Conservation (phyloP, 2,888 invertebrate genomes). For the Petrolisthes cinctipes region DNA sequence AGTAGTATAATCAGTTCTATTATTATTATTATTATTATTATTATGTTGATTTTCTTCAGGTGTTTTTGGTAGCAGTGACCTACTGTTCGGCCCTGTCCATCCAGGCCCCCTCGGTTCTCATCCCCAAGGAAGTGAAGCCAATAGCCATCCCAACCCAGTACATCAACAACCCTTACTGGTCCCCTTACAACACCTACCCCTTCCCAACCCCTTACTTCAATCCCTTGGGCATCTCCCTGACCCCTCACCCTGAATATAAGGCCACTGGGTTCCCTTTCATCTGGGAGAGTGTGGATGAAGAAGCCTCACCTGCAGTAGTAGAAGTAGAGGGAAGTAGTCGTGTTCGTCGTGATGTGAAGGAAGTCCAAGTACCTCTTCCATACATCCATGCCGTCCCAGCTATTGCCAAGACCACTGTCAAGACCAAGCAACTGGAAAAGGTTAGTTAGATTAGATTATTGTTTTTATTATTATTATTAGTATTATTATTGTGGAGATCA, state of each 20-base stretch:
- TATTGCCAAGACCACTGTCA: slow-evolving; percentile 22
- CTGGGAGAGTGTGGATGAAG: slow-evolving; percentile 9
- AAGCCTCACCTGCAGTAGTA: not conserved
- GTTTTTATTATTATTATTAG: no score
- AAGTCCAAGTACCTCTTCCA: slow-evolving; percentile 27
- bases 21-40: no score
- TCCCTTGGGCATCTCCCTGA: slow-evolving; percentile 26
- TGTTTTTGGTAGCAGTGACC: slow-evolving; percentile 43
- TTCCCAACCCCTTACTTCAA: slow-evolving; percentile 6
- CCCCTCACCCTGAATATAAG: not conserved
- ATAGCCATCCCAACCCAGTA: slow-evolving; percentile 26
- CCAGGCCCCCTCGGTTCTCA: slow-evolving; percentile 25
- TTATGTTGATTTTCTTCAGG: no score
- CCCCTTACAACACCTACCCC: not conserved
- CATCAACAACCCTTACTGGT: not conserved
- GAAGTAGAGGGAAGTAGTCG: slow-evolving; percentile 23
- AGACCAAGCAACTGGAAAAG: slow-evolving; percentile 45
- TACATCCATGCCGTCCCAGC: slow-evolving; percentile 49
- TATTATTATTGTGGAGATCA: no score
- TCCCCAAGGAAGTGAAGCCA: slow-evolving; percentile 20
- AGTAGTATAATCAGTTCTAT: no score
- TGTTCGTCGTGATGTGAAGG: slow-evolving; percentile 29
- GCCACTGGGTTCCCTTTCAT: slow-evolving; percentile 41
- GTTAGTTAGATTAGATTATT: no score
- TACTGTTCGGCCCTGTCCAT: slow-evolving; percentile 43